Evolutionary conservation across 1,140 invertebrate species (phyloP).

Genomic region (Aculops lycopersici): DNA sequence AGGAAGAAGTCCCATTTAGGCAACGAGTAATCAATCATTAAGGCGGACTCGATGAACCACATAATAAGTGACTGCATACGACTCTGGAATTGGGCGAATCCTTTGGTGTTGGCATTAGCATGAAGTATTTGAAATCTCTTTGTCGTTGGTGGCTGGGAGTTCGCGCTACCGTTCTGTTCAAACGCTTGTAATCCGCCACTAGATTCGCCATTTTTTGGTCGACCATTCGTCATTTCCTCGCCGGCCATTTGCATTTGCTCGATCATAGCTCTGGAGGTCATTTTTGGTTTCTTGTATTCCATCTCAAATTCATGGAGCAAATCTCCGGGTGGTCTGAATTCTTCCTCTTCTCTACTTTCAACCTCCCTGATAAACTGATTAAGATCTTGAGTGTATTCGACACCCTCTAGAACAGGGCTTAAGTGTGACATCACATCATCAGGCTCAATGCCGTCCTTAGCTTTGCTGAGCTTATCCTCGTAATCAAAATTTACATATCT

Average conservation of each 20-base stretch:
- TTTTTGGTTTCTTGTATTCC: neutral
- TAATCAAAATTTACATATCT: constrained; percentile 34
- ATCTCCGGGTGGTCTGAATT: constrained; percentile 34
- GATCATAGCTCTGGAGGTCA: neutral
- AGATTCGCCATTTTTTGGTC: neutral
- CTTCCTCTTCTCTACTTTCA: constrained; percentile 24
- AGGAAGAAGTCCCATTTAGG: constrained; percentile 32
- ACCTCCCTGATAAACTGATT: constrained; percentile 31
- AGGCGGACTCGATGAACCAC: constrained; percentile 67
- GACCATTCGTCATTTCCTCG: too few species aligned
- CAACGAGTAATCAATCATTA: constrained; percentile 71
- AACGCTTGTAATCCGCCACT: too few species aligned
- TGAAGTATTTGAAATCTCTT: constrained; percentile 42
- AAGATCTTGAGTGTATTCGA: constrained; percentile 27
- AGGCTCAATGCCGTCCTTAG: constrained; percentile 20
- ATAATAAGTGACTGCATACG: constrained; percentile 62
- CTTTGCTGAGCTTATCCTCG: constrained; percentile 23
- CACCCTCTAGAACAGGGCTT: constrained; percentile 19
- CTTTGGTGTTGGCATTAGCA: constrained; percentile 28
- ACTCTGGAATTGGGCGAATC: constrained; percentile 43
- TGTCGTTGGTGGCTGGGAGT: too few species aligned
- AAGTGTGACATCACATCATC: constrained; percentile 44
- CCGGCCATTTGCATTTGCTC: too few species aligned
- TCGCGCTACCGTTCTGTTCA: neutral
- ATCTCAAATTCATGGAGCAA: constrained; percentile 23